Percentiles rank a stretch among this genome's conserved stretches.
These are phyloP conservation scores for Artibeus jamaicensis DNA, from an alignment of 2,797 vertebrate species.

Conservation along the genomic window DNA sequence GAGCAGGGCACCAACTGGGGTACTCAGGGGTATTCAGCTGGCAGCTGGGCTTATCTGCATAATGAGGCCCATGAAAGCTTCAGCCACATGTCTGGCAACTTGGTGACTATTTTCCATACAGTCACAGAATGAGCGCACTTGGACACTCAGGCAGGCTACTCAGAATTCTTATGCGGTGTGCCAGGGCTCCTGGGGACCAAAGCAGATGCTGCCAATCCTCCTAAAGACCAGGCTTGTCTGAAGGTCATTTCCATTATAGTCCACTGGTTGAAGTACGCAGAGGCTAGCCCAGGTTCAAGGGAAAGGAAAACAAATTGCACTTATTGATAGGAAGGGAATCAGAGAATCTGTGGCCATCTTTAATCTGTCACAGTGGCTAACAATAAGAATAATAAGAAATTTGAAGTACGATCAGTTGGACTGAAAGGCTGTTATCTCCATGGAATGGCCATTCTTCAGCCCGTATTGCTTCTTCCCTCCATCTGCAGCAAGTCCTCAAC, in stretches of 20 bases:
- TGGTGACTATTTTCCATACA: not conserved
- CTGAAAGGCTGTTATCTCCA: not conserved
- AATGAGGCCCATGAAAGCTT: not conserved
- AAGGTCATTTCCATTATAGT: not conserved
- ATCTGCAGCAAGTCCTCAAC: not conserved
- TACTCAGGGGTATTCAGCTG: not conserved
- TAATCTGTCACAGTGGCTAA: not conserved
- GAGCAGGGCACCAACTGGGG: not conserved
- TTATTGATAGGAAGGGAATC: not conserved
- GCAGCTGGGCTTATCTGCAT: not conserved
- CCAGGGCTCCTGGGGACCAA: not conserved
- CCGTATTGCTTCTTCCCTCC: not conserved
- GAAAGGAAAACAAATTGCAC: not conserved
- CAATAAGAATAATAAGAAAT: not conserved
- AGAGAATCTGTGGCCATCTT: not conserved
- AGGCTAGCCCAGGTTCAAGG: not conserved
- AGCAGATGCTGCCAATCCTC: not conserved
- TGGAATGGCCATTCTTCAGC: not conserved
- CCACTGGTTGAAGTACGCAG: not conserved
- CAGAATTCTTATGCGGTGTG: not conserved
- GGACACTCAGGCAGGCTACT: not conserved
- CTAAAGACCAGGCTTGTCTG: not conserved
- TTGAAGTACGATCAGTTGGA: not conserved
- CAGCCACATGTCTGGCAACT: not conserved
- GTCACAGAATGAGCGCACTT: not conserved